Base-by-base conservation (phyloP, 1,140 invertebrate genomes). In the Cepaea nemoralis region DNA sequence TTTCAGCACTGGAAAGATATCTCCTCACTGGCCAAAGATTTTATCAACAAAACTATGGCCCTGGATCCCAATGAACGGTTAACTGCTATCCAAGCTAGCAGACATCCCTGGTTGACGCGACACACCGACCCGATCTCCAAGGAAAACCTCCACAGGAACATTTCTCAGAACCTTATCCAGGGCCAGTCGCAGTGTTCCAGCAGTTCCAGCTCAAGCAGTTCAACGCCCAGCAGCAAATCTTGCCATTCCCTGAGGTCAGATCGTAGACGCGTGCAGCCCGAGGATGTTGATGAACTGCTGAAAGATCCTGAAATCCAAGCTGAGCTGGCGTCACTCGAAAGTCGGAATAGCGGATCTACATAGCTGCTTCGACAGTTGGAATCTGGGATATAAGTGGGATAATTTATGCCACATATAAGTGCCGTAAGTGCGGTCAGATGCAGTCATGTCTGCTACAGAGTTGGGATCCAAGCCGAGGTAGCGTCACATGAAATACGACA, bases 1-100 rank as follows among this genome's bases (percentile, higher is more conserved):
- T 78, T 63, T 22, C 89, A 93, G 92, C 92, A 91, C 75, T 93
- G 92, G 92, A 92, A 91, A 73, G 92, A 92, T 81, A 90, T 92
- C 45, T 92, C 92, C 48, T 83, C 88, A 37, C 73, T 86, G 42
- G 92, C 92, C 59, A 93, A 93, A 84, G 90, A 93, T 80, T 93
- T 93, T 85, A 92, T 93, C 33, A 91, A 92, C 86, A 89, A 89
- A 76, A 83, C 93, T 45, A 83, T 93, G 80, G 90, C 92, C 59
- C 89, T 92, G 24, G 90, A 92, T 77, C 90, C 92, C 33, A 84
- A 86, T 27, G 87, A 91, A 45, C 83, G 77, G 14, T 14, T 79
- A 66, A 69, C 35, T 42, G 90, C 92, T 12, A 77, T 77, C 22
- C 87, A 92, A 50, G 91, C 92, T 27, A 77, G 92, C 31, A 87